These are phyloP conservation scores for Neoseiulus cucumeris DNA, from an alignment of 1,140 invertebrate species.

Conservation along the genomic window DNA sequence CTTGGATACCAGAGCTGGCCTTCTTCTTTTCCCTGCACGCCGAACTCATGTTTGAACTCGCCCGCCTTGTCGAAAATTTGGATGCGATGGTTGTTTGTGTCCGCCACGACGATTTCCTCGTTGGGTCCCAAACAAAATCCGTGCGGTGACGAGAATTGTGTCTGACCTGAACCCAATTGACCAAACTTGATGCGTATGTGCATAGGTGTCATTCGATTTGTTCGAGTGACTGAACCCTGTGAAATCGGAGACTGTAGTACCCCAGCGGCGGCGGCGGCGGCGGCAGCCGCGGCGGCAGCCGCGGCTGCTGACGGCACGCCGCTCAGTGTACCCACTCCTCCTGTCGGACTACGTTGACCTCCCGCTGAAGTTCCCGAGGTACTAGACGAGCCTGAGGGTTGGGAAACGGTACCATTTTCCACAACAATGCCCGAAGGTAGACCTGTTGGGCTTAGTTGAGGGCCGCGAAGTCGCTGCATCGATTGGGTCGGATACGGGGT, in stretches of 20 bases:
- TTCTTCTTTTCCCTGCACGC: conserved; percentile 72
- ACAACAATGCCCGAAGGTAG: not conserved
- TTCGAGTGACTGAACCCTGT: not conserved
- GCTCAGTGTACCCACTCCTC: not conserved
- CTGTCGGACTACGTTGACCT: not conserved
- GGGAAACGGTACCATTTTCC: too few relatives aligned
- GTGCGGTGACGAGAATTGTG: conserved; percentile 88
- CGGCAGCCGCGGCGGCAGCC: not conserved
- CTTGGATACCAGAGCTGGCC: conserved; percentile 89
- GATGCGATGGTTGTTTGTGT: conserved; percentile 88
- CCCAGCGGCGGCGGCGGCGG: not conserved
- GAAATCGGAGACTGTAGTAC: not conserved
- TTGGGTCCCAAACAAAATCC: conserved; percentile 84
- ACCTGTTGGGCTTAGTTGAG: conserved; percentile 1
- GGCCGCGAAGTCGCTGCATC: not conserved
- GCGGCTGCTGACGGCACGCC: not conserved
- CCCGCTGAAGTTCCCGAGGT: conserved; percentile 2
- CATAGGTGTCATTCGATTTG: conserved; percentile 36
- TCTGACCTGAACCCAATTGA: conserved; percentile 64
- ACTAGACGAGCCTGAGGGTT: not conserved
- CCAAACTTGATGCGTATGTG: conserved; percentile 81
- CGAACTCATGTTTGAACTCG: conserved; percentile 68
- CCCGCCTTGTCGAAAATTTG: conserved; percentile 69
- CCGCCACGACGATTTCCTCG: conserved; percentile 74
- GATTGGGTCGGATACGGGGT: not conserved